Evolutionary conservation across 2,113 vertebrate genomes (phyloP).

Genomic region (Gymnorhina tibicen): DNA sequence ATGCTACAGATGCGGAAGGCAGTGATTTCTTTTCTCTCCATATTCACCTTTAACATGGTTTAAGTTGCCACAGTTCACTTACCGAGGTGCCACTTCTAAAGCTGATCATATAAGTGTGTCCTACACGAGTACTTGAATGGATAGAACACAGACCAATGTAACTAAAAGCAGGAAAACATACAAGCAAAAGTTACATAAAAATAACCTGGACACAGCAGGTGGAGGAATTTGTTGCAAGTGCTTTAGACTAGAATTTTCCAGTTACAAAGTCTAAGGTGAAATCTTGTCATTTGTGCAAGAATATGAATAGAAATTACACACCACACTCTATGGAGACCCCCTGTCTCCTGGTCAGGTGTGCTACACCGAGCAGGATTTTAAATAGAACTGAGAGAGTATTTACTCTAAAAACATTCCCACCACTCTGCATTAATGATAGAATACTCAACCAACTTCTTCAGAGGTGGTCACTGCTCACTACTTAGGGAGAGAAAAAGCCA

Average conservation of each 20-base stretch:
- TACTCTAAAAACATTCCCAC: background rate
- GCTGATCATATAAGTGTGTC: background rate
- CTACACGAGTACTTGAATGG: background rate
- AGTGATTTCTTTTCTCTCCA: background rate
- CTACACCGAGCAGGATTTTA: background rate
- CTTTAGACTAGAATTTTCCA: background rate
- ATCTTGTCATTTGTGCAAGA: background rate
- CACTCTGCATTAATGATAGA: background rate
- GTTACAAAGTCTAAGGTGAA: background rate
- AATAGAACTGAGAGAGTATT: background rate
- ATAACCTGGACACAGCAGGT: background rate
- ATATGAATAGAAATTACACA: background rate
- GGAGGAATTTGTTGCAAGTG: background rate
- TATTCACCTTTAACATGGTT: background rate
- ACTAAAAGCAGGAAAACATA: background rate
- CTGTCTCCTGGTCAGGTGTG: background rate
- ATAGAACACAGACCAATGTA: background rate
- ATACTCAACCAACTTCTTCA: background rate
- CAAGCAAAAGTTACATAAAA: background rate
- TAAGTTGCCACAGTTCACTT: background rate
- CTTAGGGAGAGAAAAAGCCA: background rate
- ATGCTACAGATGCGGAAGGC: background rate
- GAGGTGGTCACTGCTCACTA: background rate
- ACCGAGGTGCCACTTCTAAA: background rate
- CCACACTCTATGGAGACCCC: fast-evolving